Evolutionary conservation across 2,797 vertebrate species (phyloP).

Genomic region (Eleutherodactylus coqui): DNA sequence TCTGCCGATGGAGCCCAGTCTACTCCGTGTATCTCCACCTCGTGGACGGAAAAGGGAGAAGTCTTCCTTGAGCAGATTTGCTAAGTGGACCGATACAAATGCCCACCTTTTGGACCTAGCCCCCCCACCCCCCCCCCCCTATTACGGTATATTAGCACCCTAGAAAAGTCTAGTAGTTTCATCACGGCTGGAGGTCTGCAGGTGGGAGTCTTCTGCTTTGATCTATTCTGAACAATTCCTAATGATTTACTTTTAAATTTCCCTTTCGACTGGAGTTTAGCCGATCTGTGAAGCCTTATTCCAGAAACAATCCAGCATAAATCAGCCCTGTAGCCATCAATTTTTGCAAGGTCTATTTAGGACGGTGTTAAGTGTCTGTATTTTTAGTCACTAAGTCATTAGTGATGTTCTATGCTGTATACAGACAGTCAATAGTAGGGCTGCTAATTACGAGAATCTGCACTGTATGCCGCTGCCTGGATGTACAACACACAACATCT

Average conservation of each 20-base stretch:
- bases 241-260: background rate
- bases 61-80: too few relatives aligned
- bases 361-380: background rate
- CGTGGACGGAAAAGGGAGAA: too few relatives aligned
- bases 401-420: background rate
- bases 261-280: background rate
- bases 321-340: background rate
- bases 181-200: too few relatives aligned
- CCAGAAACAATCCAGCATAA: background rate
- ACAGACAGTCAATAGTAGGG: conserved; percentile 10
- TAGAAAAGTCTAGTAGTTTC: too few relatives aligned
- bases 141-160: too few relatives aligned
- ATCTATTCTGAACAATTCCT: background rate
- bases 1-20: too few relatives aligned
- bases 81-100: too few relatives aligned
- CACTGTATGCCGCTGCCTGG: background rate
- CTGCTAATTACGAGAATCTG: background rate
- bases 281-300: background rate
- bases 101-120: too few relatives aligned
- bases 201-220: too few relatives aligned
- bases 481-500: background rate
- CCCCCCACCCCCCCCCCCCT: too few relatives aligned
- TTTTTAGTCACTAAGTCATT: conserved; percentile 13
- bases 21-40: too few relatives aligned
- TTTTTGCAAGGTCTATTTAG: conserved; percentile 16